Conservation (phyloP, 2,888 invertebrate species). For the Noctua janthina region DNA sequence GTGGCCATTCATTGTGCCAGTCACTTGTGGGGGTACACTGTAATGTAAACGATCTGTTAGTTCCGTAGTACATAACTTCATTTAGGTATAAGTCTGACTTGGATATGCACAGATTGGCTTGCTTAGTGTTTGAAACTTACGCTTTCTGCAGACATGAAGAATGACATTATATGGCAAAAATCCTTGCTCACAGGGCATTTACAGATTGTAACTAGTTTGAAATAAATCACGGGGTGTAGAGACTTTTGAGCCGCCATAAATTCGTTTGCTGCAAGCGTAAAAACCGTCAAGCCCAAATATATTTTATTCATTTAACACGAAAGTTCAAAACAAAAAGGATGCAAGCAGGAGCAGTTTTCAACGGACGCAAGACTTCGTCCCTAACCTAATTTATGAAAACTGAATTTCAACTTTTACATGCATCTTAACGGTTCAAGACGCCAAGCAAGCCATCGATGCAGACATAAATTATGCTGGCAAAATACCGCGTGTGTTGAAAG, state of each 20-base stretch:
- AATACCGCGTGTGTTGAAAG: conserved; percentile 42
- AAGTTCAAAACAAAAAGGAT: background rate
- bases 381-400: background rate
- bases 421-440: background rate
- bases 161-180: background rate
- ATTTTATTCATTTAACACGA: background rate
- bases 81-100: background rate
- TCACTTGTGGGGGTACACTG: conserved; percentile 86
- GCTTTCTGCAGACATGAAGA: too few relatives aligned
- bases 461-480: conserved; percentile 10
- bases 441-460: conserved; percentile 19
- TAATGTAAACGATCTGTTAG: conserved; percentile 51
- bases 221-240: background rate
- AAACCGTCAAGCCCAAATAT: background rate
- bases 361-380: background rate
- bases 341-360: background rate
- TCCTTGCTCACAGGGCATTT: background rate
- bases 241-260: background rate
- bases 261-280: background rate
- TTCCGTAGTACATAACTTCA: background rate
- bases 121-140: background rate
- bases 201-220: background rate
- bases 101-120: conserved; percentile 4
- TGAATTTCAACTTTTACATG: background rate
- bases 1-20: conserved; percentile 87